A percentile compares a stretch with the other conserved stretches of the same genome.
phyloP scores from a whole-genome alignment of 2,797 vertebrate species.

The Mallotus villosus region DNA sequence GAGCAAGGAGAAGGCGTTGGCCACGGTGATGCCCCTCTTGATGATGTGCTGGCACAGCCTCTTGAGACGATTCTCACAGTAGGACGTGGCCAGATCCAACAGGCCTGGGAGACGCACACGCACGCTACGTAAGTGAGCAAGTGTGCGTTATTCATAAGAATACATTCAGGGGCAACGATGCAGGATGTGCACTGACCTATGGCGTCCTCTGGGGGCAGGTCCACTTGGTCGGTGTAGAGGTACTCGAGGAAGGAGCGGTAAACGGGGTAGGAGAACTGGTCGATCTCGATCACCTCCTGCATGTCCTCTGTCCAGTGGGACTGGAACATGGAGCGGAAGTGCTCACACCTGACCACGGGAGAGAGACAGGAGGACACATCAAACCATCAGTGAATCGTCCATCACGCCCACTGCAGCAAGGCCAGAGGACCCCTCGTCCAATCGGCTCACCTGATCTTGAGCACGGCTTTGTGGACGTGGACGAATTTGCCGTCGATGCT shows the following conservation, averaged over 20 bases:
- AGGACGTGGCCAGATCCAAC: constrained; percentile 94
- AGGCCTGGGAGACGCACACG: constrained; percentile 75
- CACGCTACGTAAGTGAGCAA: background rate
- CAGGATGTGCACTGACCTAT: constrained; percentile 78
- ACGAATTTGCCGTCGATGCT: constrained; percentile 93
- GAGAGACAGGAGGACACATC: background rate
- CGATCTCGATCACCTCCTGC: constrained; percentile 96
- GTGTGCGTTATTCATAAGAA: too few relatives aligned
- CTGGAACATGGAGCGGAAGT: constrained; percentile 98
- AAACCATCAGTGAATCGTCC: too few relatives aligned
- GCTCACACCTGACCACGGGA: constrained; percentile 84
- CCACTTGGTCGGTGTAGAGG: constrained; percentile 93
- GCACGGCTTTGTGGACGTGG: constrained; percentile 93
- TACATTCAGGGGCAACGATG: too few relatives aligned
- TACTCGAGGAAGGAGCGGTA: constrained; percentile 97
- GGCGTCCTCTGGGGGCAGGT: constrained; percentile 93
- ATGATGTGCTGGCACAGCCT: constrained; percentile 96
- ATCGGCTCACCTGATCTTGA: constrained; percentile 89
- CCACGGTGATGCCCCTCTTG: constrained; percentile 93
- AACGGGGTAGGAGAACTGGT: constrained; percentile 95
- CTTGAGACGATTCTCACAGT: constrained; percentile 96
- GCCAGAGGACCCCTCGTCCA: background rate
- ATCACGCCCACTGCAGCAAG: too few relatives aligned
- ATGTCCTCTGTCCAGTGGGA: constrained; percentile 97
- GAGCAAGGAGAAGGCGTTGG: constrained; percentile 94